Percentiles rank a stretch among this genome's conserved stretches.
Conservation (phyloP, 1,140 invertebrate genomes). For the Neodiprion fabricii region DNA sequence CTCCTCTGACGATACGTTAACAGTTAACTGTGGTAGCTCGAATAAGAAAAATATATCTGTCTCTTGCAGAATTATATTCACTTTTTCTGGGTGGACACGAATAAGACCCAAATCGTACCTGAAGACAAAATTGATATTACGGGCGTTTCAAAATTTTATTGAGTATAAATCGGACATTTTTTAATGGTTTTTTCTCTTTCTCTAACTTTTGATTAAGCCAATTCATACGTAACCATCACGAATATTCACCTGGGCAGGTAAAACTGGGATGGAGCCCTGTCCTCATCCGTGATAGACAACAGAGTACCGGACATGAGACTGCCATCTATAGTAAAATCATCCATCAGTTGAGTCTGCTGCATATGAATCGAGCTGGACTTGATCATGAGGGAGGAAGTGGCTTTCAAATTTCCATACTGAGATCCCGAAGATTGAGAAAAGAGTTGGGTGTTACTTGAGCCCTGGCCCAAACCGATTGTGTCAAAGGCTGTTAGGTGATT, state of each 20-base stretch:
- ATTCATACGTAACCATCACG: conserved; percentile 32
- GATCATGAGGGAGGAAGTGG: conserved; percentile 15
- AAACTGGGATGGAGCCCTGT: conserved; percentile 60
- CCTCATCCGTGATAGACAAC: conserved; percentile 56
- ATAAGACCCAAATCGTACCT: conserved; percentile 34
- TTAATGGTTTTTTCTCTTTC: too few species aligned
- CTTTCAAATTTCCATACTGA: not conserved
- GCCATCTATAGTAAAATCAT: conserved; percentile 63
- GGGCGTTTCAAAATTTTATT: not conserved
- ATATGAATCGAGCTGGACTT: conserved; percentile 24
- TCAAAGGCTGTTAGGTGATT: conserved; percentile 21
- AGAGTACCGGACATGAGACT: conserved; percentile 75
- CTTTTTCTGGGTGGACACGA: conserved; percentile 56
- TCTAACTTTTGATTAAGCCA: not conserved
- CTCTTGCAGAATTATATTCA: conserved; percentile 70
- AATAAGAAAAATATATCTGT: conserved; percentile 71
- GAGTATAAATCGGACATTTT: not conserved
- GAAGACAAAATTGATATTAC: not conserved
- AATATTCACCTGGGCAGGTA: conserved; percentile 54
- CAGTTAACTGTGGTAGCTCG: conserved; percentile 69
- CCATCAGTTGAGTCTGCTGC: conserved; percentile 25
- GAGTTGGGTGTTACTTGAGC: conserved; percentile 17
- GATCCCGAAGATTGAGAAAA: conserved; percentile 5
- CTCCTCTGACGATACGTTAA: conserved; percentile 64
- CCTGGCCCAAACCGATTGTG: conserved; percentile 14